These are phyloP conservation scores for Nothobranchius kuhntae DNA, from an alignment of 2,113 vertebrate species.

Conservation along the genomic window DNA sequence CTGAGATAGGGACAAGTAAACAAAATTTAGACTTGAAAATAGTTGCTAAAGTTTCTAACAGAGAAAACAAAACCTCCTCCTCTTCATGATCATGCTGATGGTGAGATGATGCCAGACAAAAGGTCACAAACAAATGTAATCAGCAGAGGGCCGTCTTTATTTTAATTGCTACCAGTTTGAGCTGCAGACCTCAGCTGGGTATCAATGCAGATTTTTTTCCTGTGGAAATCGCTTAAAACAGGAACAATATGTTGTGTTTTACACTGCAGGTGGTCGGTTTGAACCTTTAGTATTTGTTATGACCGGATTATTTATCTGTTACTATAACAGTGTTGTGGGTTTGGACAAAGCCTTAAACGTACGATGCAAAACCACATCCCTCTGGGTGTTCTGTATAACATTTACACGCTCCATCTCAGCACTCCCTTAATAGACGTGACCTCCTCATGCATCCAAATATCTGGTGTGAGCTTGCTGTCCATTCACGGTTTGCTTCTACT, in stretches of 20 bases:
- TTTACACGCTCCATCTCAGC: constrained; percentile 1
- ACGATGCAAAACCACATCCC: background rate
- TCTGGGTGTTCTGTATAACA: constrained; percentile 9
- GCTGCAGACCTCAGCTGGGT: background rate
- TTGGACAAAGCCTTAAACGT: constrained; percentile 12
- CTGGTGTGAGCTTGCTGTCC: background rate
- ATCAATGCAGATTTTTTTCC: background rate
- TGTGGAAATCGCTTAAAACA: background rate
- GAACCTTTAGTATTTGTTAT: background rate
- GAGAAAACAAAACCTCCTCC: too few relatives aligned
- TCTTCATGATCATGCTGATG: too few relatives aligned
- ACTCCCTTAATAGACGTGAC: background rate
- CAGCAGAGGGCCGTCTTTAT: too few relatives aligned
- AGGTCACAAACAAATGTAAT: too few relatives aligned
- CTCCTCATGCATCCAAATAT: background rate
- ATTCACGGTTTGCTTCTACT: background rate
- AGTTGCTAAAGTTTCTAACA: too few relatives aligned
- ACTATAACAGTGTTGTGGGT: background rate
- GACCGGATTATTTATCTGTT: background rate
- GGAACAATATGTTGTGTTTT: too few relatives aligned
- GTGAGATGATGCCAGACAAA: too few relatives aligned
- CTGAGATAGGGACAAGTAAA: too few relatives aligned
- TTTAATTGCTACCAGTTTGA: too few relatives aligned
- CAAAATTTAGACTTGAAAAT: too few relatives aligned
- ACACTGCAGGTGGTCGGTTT: background rate